Conservation (phyloP, 2,888 invertebrate genomes). For the Cactoblastis cactorum region DNA sequence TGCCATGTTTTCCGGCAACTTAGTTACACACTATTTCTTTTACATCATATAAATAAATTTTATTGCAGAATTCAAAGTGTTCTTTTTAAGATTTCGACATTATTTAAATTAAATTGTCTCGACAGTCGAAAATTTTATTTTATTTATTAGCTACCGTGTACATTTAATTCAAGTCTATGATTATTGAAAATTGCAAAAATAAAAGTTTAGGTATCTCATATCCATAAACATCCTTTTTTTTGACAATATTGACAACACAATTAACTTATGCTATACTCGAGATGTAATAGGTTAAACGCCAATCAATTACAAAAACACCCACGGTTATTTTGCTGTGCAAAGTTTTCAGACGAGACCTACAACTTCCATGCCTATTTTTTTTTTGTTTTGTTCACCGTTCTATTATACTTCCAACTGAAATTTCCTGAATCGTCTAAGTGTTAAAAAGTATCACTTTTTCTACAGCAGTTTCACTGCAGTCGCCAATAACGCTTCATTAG, state of each 20-base stretch:
- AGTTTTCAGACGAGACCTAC: neutral
- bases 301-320: constrained; percentile 1
- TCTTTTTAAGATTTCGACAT: no score
- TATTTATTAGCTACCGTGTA: no score
- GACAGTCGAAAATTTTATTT: no score
- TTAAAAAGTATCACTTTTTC: constrained; percentile 22
- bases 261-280: neutral
- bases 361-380: neutral
- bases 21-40: no score
- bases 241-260: neutral
- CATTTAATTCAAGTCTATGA: no score
- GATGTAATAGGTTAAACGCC: neutral
- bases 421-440: constrained; percentile 16
- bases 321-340: neutral
- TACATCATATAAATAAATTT: no score
- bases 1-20: neutral
- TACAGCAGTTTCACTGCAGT: constrained; percentile 27
- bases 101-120: no score
- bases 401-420: constrained; percentile 10
- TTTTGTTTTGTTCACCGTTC: neutral
- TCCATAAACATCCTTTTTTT: neutral
- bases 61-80: no score
- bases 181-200: neutral
- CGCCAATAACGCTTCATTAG: constrained; percentile 52
- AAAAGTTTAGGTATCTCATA: neutral